A percentile compares a stretch with the other conserved stretches of the same genome.
phyloP scores from a whole-genome alignment of 2,797 vertebrate genomes.

The Aulostomus chinensis region DNA sequence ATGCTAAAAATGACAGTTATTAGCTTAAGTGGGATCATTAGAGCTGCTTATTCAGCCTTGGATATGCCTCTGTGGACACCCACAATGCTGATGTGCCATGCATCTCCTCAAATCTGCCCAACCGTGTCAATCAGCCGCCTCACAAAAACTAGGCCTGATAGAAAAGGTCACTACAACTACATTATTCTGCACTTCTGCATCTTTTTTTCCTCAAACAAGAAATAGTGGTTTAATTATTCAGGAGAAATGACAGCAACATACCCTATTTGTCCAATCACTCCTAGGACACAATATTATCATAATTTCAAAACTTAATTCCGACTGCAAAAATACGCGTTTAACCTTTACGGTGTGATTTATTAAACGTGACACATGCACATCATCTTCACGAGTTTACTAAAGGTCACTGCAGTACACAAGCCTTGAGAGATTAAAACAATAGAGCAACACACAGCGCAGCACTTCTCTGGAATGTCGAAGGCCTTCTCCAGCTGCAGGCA shows the following conservation, averaged over 20 bases:
- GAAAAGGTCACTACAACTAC: no score
- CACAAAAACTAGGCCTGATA: no score
- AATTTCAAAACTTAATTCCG: no score
- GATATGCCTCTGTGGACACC: conserved; percentile 44
- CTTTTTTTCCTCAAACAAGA: no score
- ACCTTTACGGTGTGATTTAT: conserved; percentile 18
- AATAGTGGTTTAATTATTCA: no score
- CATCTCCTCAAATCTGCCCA: conserved; percentile 33
- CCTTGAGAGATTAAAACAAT: conserved; percentile 49
- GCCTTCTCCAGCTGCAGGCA: conserved; percentile 62
- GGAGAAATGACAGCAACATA: no score
- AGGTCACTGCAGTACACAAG: conserved; percentile 44
- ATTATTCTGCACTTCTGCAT: no score
- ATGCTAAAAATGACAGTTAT: conserved; percentile 51
- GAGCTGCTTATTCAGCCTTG: conserved; percentile 46
- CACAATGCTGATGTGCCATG: conserved; percentile 51
- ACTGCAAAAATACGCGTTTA: no score
- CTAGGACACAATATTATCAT: no score
- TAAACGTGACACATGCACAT: conserved; percentile 35
- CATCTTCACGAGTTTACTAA: conserved; percentile 34
- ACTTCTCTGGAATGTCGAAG: conserved; percentile 49
- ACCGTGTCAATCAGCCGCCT: no score
- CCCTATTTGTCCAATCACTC: no score
- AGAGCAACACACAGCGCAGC: conserved; percentile 48
- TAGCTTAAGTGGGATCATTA: conserved; percentile 47